Conservation (phyloP, 2,797 vertebrate genomes). For the Myotis pilosus region DNA sequence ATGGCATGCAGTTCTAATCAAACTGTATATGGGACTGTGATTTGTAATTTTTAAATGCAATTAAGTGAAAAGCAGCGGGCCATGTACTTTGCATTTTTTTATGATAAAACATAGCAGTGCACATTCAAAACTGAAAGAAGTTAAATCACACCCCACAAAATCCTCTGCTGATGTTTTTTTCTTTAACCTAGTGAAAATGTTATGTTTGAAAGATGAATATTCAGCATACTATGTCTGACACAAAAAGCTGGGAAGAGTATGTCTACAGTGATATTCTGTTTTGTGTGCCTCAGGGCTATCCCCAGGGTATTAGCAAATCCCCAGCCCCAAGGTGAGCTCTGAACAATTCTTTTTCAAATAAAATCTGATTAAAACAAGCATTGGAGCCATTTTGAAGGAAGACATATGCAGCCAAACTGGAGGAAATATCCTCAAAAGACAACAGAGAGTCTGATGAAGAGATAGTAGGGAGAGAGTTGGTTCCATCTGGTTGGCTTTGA, state of each 20-base stretch:
- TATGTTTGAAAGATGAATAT: slow-evolving; percentile 46
- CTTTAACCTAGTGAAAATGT: slow-evolving; percentile 40
- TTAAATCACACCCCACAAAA: slow-evolving; percentile 46
- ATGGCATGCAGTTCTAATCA: slow-evolving; percentile 8
- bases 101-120: background rate
- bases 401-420: background rate
- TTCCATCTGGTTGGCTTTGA: background rate
- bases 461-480: background rate
- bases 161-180: slow-evolving; percentile 38
- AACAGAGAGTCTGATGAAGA: background rate
- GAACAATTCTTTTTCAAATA: background rate
- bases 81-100: slow-evolving; percentile 33
- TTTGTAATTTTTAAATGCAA: slow-evolving; percentile 47
- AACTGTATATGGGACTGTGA: slow-evolving; percentile 25
- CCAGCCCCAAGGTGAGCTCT: background rate
- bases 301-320: slow-evolving; percentile 53
- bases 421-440: background rate
- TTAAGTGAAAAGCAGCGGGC: slow-evolving; percentile 42
- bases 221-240: slow-evolving; percentile 20
- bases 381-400: background rate
- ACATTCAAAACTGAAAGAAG: background rate
- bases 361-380: background rate
- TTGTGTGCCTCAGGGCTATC: slow-evolving; percentile 45
- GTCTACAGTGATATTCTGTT: slow-evolving; percentile 61
- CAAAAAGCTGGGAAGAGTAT: slow-evolving; percentile 35